Evolutionary conservation across 2,113 vertebrate genomes (phyloP).

Genomic region (Deroptyus accipitrinus): DNA sequence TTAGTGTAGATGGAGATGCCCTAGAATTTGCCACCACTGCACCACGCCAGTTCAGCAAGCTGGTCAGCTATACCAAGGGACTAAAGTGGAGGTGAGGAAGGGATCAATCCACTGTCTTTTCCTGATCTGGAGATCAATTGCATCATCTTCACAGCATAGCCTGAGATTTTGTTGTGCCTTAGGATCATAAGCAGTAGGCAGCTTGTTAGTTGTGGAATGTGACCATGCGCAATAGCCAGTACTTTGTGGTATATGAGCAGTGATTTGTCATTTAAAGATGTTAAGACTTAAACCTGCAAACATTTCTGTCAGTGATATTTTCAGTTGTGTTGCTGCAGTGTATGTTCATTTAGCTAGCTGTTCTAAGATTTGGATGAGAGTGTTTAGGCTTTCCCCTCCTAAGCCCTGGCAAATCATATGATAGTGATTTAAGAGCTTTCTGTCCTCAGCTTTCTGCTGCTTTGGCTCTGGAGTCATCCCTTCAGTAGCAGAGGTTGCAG

Average conservation of each 20-base stretch:
- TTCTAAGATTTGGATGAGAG: not conserved
- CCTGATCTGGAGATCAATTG: not conserved
- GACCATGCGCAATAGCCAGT: not conserved
- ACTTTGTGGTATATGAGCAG: not conserved
- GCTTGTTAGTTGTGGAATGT: not conserved
- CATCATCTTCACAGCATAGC: not conserved
- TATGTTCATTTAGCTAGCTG: not conserved
- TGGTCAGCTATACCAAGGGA: not conserved
- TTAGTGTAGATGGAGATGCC: not conserved
- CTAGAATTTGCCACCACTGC: not conserved
- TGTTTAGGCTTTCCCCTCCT: not conserved
- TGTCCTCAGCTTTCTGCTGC: not conserved
- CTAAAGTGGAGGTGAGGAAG: not conserved
- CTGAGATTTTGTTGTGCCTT: not conserved
- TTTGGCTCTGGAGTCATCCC: not conserved
- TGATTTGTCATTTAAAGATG: not conserved
- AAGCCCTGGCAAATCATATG: not conserved
- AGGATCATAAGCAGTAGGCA: not conserved
- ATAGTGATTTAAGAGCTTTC: not conserved
- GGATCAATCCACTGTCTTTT: not conserved
- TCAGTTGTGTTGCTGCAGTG: not conserved
- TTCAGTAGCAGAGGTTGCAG: not conserved
- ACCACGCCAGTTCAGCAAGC: not conserved
- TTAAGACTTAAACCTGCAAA: not conserved
- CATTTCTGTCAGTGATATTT: not conserved